phyloP scores from a whole-genome alignment of 2,888 invertebrate genomes.

The Junonia oenone region DNA sequence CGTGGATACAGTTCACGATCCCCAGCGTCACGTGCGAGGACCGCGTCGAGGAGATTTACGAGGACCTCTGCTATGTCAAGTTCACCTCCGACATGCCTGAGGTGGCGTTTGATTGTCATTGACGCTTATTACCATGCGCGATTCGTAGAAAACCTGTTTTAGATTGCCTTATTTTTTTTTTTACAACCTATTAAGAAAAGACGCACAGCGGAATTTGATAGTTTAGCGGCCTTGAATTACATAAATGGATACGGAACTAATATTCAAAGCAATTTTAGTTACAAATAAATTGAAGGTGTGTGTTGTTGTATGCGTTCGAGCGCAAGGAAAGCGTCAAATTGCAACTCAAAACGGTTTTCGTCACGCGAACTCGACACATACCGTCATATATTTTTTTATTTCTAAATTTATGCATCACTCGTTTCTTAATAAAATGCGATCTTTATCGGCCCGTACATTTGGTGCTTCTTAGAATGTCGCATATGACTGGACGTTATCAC shows the following conservation, averaged over 20 bases:
- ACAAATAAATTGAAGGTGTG: background rate
- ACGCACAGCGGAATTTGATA: background rate
- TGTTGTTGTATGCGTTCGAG: background rate
- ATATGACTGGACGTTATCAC: slow-evolving; percentile 1
- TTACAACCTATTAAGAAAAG: background rate
- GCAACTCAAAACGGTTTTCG: background rate
- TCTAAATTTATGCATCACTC: slow-evolving; percentile 2
- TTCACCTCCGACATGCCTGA: slow-evolving; percentile 85
- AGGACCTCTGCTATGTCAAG: slow-evolving; percentile 92
- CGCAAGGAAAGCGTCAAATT: background rate
- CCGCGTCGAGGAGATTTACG: slow-evolving; percentile 90
- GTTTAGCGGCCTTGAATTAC: background rate
- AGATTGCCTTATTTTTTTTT: background rate
- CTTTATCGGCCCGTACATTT: slow-evolving; percentile 7
- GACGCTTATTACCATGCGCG: background rate
- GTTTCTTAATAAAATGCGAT: background rate
- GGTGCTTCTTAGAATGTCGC: slow-evolving; percentile 12
- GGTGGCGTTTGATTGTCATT: slow-evolving; percentile 65
- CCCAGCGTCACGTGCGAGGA: slow-evolving; percentile 80
- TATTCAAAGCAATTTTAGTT: slow-evolving; percentile 1
- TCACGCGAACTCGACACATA: background rate
- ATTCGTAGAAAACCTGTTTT: background rate
- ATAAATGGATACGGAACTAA: slow-evolving; percentile 7
- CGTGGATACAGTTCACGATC: slow-evolving; percentile 84
- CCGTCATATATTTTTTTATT: background rate